Percentiles rank a stretch among this genome's conserved stretches.
Evolutionary conservation across 2,797 vertebrate species (phyloP).

Genomic region (Phoxinus dragarum): DNA sequence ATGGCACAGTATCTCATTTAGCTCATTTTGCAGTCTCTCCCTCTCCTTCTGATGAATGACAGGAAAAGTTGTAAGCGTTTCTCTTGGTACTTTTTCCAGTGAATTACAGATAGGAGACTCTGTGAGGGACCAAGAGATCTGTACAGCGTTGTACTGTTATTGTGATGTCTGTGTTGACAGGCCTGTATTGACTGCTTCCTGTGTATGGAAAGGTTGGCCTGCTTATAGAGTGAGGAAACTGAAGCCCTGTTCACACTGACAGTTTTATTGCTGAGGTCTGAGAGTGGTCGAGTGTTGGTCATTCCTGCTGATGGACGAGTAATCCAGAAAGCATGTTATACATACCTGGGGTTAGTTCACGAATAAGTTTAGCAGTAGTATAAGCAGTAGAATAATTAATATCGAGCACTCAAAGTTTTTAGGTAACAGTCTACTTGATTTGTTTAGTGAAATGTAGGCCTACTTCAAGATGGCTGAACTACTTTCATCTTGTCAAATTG

Average conservation of each 20-base stretch:
- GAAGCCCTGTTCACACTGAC: neutral
- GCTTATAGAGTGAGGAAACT: neutral
- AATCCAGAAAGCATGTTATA: neutral
- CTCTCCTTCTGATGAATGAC: conserved; percentile 32
- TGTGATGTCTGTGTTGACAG: conserved; percentile 32
- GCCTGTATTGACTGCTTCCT: conserved; percentile 40
- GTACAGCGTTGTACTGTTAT: conserved; percentile 38
- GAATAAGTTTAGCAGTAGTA: neutral
- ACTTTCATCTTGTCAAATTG: neutral
- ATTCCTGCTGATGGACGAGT: neutral
- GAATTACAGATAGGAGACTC: conserved; percentile 18
- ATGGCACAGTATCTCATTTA: neutral
- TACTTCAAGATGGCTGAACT: neutral
- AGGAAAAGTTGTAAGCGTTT: conserved; percentile 43
- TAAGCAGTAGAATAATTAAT: neutral
- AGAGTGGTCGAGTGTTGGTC: neutral
- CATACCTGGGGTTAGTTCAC: neutral
- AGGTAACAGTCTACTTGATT: neutral
- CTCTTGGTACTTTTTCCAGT: conserved; percentile 30
- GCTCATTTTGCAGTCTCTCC: neutral
- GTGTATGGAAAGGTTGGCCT: neutral
- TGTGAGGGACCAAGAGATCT: conserved; percentile 26
- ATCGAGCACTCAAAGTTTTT: neutral
- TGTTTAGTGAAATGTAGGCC: neutral
- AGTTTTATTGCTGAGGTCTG: neutral